Evolutionary conservation across 53 echinoderm and acorn worm genomes (phyloP).

Genomic region (Stichopus horrens): DNA sequence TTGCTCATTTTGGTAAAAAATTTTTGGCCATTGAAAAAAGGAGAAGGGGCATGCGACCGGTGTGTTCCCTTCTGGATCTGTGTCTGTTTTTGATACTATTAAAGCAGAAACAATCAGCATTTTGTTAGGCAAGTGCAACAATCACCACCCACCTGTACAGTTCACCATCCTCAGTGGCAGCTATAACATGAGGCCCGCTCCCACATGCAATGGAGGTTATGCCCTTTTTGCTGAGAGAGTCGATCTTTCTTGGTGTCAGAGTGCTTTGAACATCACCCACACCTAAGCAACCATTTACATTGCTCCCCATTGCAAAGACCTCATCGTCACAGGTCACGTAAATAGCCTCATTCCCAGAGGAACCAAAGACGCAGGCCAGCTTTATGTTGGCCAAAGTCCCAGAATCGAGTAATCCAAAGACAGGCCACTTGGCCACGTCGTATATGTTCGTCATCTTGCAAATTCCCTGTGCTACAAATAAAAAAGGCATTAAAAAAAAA

Average conservation of each 20-base stretch:
- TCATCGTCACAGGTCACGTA: constrained; percentile 88
- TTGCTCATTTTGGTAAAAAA: neutral
- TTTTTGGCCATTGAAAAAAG: neutral
- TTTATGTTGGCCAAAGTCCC: constrained; percentile 66
- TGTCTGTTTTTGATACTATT: too few species aligned
- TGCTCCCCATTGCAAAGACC: constrained; percentile 90
- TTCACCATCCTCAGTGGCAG: constrained; percentile 82
- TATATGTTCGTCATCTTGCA: constrained; percentile 83
- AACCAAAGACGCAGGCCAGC: constrained; percentile 90
- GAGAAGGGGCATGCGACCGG: neutral
- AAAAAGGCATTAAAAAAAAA: neutral
- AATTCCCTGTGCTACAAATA: neutral
- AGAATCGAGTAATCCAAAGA: constrained; percentile 78
- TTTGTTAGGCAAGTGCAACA: neutral
- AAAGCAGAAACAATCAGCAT: neutral
- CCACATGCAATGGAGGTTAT: constrained; percentile 75
- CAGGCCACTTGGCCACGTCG: constrained; percentile 97
- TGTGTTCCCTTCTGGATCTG: too few species aligned
- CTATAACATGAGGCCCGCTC: constrained; percentile 97
- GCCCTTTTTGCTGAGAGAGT: constrained; percentile 79
- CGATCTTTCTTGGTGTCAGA: constrained; percentile 85
- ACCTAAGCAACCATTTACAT: constrained; percentile 90
- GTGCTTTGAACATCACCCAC: constrained; percentile 88
- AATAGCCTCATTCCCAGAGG: constrained; percentile 92
- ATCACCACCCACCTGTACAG: constrained; percentile 71